phyloP scores from a whole-genome alignment of 53 echinoderm and acorn worm genomes.

The Echinometra lucunter region DNA sequence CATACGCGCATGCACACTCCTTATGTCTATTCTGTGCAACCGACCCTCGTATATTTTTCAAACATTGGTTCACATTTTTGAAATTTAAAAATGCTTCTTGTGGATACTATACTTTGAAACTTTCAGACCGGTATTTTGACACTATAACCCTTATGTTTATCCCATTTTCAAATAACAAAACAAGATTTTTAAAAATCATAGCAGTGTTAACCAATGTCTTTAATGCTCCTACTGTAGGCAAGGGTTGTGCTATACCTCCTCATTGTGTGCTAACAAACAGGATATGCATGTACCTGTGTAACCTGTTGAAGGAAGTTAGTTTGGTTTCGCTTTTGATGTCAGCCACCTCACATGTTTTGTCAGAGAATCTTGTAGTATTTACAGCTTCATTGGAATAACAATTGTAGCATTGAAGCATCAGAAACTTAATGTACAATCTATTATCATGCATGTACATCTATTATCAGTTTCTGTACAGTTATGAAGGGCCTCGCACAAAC shows the following conservation, averaged over 20 bases:
- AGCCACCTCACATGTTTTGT: constrained; percentile 37
- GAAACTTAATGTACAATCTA: not conserved
- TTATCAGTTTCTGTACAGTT: not conserved
- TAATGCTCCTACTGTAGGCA: not conserved
- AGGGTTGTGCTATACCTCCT: not conserved
- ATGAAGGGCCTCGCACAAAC: not conserved
- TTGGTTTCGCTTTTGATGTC: constrained; percentile 41
- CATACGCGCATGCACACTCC: no score
- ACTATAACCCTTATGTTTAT: no score
- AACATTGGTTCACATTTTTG: no score
- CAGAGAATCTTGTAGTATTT: not conserved
- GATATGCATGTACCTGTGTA: constrained; percentile 47
- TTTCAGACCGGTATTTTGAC: no score
- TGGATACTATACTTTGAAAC: no score
- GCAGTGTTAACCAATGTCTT: no score
- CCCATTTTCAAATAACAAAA: no score
- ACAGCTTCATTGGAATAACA: not conserved
- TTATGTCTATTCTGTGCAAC: no score
- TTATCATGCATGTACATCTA: not conserved
- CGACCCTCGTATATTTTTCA: no score
- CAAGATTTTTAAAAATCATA: no score
- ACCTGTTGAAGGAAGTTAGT: constrained; percentile 12
- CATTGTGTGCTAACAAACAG: constrained; percentile 36
- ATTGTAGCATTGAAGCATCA: not conserved
- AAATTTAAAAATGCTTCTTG: no score